Conservation (phyloP, 2,113 vertebrate species). For the Pomatostomus ruficeps region DNA sequence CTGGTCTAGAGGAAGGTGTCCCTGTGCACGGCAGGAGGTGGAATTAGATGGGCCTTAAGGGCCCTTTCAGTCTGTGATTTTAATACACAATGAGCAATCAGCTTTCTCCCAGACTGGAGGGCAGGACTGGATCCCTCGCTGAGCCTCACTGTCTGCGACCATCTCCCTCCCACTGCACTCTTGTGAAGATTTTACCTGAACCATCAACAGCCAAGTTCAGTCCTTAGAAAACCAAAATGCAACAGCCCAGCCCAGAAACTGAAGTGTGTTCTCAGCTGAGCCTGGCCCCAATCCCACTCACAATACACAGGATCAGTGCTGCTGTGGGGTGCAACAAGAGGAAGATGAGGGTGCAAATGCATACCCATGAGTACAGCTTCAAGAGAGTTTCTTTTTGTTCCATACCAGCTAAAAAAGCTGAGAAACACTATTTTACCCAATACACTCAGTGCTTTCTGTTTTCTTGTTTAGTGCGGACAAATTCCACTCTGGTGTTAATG, state of each 20-base stretch:
- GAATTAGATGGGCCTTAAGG: background rate
- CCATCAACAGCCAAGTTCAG: background rate
- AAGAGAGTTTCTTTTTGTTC: background rate
- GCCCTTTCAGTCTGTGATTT: background rate
- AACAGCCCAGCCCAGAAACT: background rate
- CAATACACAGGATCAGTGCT: rapidly evolving
- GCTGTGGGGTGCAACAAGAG: background rate
- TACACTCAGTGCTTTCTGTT: background rate
- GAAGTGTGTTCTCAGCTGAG: background rate
- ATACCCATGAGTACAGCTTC: background rate
- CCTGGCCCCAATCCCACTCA: rapidly evolving
- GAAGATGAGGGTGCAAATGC: background rate
- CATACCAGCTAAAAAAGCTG: background rate
- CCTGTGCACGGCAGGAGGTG: background rate
- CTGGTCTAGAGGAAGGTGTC: background rate
- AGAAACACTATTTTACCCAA: background rate
- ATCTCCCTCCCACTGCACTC: background rate
- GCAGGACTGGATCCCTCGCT: background rate
- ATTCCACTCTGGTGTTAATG: background rate
- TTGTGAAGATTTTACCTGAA: background rate
- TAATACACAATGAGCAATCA: rapidly evolving
- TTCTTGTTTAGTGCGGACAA: background rate
- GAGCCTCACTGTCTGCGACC: background rate
- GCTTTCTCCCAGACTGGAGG: background rate
- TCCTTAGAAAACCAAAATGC: background rate